A percentile compares a stretch with the other conserved stretches of the same genome.
phyloP scores from a whole-genome alignment of 2,113 vertebrate species.

The Corythornis cristatus region DNA sequence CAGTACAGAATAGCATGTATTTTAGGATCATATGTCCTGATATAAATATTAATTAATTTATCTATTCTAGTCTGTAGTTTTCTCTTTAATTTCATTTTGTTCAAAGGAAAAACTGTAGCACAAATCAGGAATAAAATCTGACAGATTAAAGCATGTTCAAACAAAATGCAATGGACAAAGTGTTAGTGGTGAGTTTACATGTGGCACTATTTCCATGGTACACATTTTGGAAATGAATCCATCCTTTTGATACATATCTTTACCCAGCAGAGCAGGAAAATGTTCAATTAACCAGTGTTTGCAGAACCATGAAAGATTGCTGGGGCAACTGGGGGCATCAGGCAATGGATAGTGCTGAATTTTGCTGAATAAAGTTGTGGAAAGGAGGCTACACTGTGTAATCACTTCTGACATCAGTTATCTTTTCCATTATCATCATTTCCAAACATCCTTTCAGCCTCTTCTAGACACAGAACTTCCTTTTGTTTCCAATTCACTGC shows the following conservation, averaged over 20 bases:
- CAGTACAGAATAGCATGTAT: background rate
- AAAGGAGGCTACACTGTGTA: background rate
- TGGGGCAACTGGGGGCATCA: background rate
- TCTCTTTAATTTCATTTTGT: constrained; percentile 11
- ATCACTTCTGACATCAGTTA: constrained; percentile 28
- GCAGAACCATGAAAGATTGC: background rate
- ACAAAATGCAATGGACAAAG: background rate
- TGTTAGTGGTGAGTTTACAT: background rate
- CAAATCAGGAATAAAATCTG: background rate
- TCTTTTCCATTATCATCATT: constrained; percentile 38
- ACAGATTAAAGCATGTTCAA: background rate
- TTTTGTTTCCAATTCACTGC: constrained; percentile 23
- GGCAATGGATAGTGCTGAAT: background rate
- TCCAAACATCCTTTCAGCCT: constrained; percentile 20
- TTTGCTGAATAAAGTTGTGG: background rate
- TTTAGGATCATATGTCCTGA: background rate
- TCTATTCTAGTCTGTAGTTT: background rate
- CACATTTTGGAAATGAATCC: constrained; percentile 17
- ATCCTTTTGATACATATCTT: constrained; percentile 1
- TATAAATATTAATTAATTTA: background rate
- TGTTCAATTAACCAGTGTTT: background rate
- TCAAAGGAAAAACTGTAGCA: background rate
- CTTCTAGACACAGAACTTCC: background rate
- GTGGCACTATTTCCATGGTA: background rate
- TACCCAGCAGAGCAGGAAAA: constrained; percentile 15